phyloP scores from a whole-genome alignment of 2,888 invertebrate species.

The Platerodrilus igneus region DNA sequence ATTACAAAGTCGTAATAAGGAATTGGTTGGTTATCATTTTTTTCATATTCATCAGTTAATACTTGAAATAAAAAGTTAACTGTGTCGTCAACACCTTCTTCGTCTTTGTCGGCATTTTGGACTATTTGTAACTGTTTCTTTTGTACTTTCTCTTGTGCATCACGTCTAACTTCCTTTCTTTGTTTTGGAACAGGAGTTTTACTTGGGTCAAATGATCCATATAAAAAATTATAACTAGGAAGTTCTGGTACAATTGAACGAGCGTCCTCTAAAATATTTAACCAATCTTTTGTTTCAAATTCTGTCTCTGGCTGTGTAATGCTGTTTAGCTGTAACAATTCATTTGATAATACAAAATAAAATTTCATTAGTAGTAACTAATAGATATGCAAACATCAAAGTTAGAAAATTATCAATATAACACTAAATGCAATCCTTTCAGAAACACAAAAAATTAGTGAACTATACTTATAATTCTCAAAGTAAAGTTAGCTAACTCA shows the following conservation, averaged over 20 bases:
- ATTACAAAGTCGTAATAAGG: conserved; percentile 58
- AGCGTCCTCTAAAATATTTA: conserved; percentile 38
- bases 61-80: conserved; percentile 52
- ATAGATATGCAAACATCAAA: conserved; percentile 46
- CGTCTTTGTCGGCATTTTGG: conserved; percentile 50
- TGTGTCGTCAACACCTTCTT: conserved; percentile 55
- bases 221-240: conserved; percentile 45
- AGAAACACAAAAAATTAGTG: no score
- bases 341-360: not conserved
- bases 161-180: conserved; percentile 37
- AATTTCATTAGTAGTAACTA: not conserved
- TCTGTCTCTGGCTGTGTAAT: conserved; percentile 27
- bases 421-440: no score
- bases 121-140: conserved; percentile 52
- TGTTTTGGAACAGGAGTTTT: conserved; percentile 39
- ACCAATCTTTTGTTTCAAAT: conserved; percentile 44
- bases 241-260: conserved; percentile 36
- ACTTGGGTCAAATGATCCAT: conserved; percentile 49
- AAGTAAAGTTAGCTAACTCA: no score
- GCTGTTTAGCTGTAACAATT: conserved; percentile 4
- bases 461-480: no score
- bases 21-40: conserved; percentile 46
- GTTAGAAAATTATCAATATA: no score
- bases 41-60: conserved; percentile 47
- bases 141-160: conserved; percentile 38